phyloP scores from a whole-genome alignment of 2,113 vertebrate species.

The Verasper variegatus region DNA sequence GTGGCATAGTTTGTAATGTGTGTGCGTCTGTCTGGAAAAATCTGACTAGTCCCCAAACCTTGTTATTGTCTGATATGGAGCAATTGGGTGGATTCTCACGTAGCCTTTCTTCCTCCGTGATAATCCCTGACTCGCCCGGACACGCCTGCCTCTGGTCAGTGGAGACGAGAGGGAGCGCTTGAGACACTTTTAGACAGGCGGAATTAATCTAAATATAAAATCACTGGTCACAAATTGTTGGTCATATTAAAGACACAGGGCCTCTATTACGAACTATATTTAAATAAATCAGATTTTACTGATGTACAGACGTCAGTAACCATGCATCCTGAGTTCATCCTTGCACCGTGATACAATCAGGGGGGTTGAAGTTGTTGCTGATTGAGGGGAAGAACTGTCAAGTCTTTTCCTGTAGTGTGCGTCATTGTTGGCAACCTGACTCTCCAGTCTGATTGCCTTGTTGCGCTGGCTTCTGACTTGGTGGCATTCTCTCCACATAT shows the following conservation, averaged over 20 bases:
- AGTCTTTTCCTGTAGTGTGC: slow-evolving; percentile 69
- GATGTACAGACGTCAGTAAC: too few relatives aligned
- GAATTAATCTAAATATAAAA: neutral
- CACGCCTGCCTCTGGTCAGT: neutral
- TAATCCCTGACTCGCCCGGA: neutral
- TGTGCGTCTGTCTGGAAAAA: too few relatives aligned
- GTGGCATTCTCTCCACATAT: slow-evolving; percentile 51
- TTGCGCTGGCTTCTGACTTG: slow-evolving; percentile 68
- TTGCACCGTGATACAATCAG: too few relatives aligned
- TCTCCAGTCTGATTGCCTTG: slow-evolving; percentile 68
- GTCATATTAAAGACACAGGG: too few relatives aligned
- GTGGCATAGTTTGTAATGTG: too few relatives aligned
- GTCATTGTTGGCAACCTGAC: slow-evolving; percentile 70
- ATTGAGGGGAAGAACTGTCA: slow-evolving; percentile 50
- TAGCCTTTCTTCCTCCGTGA: neutral
- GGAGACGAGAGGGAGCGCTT: neutral
- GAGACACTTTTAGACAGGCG: neutral
- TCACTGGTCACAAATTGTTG: too few relatives aligned
- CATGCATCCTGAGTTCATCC: too few relatives aligned
- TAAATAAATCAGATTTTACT: too few relatives aligned
- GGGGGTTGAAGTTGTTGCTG: slow-evolving; percentile 27
- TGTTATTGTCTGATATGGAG: too few relatives aligned
- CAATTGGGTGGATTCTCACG: neutral
- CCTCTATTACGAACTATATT: too few relatives aligned
- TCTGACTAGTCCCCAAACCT: too few relatives aligned